These are phyloP conservation scores for Helicoverpa armigera DNA, from an alignment of 1,140 invertebrate genomes.

Conservation along the genomic window DNA sequence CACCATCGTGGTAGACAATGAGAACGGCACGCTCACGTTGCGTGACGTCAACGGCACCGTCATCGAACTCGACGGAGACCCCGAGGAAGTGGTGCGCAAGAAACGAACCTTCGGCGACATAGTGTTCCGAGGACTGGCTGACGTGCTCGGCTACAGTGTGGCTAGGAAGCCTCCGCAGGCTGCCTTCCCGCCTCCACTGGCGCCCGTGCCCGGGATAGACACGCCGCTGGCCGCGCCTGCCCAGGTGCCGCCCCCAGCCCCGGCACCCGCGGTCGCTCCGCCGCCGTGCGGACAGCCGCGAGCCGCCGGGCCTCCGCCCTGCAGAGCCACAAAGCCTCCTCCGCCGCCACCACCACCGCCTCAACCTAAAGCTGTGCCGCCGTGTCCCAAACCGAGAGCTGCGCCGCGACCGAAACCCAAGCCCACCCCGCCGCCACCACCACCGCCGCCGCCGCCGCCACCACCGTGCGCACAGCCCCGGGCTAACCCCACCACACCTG, in stretches of 20 bases:
- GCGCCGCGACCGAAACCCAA: conserved; percentile 64
- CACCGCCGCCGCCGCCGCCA: conserved; percentile 71
- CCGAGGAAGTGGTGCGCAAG: conserved; percentile 78
- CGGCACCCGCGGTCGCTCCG: conserved; percentile 53
- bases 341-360: conserved; percentile 69
- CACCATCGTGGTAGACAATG: conserved; percentile 52
- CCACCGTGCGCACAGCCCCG: conserved; percentile 67
- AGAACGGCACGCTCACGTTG: conserved; percentile 57
- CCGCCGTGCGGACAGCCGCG: conserved; percentile 56
- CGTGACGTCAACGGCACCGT: conserved; percentile 54
- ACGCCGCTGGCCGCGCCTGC: conserved; percentile 61
- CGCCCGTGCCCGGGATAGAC: conserved; percentile 79
- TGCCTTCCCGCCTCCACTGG: conserved; percentile 77
- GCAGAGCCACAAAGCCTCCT: conserved; percentile 61
- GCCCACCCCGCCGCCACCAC: conserved; percentile 66
- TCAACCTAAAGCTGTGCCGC: conserved; percentile 65
- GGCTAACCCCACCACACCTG: conserved; percentile 70
- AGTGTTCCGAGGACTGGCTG: conserved; percentile 83
- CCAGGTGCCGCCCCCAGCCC: conserved; percentile 57
- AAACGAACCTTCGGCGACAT: conserved; percentile 85
- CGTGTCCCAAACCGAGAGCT: conserved; percentile 70
- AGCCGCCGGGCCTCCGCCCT: conserved; percentile 61
- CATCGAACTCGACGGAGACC: conserved; percentile 61
- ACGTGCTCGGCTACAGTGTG: conserved; percentile 82
- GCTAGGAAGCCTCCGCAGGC: conserved; percentile 79